phyloP scores from a whole-genome alignment of 2,888 invertebrate species.

The Drosophila affinis region DNA sequence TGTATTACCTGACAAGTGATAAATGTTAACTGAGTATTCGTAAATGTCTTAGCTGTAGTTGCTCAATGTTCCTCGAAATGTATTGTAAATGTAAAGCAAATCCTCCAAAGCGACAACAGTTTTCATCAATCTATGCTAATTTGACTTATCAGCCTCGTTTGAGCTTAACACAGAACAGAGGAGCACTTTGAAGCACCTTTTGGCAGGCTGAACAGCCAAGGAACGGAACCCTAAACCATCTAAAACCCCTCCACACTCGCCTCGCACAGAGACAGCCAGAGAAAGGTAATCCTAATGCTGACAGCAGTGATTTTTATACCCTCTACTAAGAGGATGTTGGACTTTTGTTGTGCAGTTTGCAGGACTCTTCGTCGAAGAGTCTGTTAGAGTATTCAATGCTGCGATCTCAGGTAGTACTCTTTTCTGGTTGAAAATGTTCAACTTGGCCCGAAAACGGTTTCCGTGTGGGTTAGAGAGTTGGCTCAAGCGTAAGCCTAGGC shows the following conservation, averaged over 20 bases:
- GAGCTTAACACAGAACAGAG: conserved; percentile 40
- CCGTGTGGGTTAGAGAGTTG: conserved; percentile 23
- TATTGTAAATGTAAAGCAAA: conserved; percentile 51
- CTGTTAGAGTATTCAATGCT: not conserved
- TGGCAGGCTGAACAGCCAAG: conserved; percentile 10
- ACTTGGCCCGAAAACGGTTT: conserved; percentile 57
- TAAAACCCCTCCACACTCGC: not conserved
- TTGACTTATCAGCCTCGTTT: conserved; percentile 64
- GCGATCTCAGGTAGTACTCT: not conserved
- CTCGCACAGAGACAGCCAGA: not conserved
- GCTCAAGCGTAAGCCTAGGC: conserved; percentile 69
- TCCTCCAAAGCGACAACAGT: conserved; percentile 42
- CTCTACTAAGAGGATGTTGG: conserved; percentile 19
- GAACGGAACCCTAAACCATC: conserved; percentile 7
- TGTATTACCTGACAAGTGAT: conserved; percentile 35
- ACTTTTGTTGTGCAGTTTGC: not conserved
- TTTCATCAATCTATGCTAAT: conserved; percentile 60
- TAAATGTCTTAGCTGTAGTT: conserved; percentile 38
- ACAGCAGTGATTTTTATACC: conserved; percentile 52
- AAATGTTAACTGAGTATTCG: conserved; percentile 37
- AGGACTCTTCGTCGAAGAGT: not conserved
- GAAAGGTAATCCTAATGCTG: conserved; percentile 25
- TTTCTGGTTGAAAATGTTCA: conserved; percentile 59
- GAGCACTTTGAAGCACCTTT: conserved; percentile 41
- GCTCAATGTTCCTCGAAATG: conserved; percentile 50